A percentile compares a stretch with the other conserved stretches of the same genome.
Evolutionary conservation across 2,113 vertebrate genomes (phyloP).

Genomic region (Ptyas mucosa): DNA sequence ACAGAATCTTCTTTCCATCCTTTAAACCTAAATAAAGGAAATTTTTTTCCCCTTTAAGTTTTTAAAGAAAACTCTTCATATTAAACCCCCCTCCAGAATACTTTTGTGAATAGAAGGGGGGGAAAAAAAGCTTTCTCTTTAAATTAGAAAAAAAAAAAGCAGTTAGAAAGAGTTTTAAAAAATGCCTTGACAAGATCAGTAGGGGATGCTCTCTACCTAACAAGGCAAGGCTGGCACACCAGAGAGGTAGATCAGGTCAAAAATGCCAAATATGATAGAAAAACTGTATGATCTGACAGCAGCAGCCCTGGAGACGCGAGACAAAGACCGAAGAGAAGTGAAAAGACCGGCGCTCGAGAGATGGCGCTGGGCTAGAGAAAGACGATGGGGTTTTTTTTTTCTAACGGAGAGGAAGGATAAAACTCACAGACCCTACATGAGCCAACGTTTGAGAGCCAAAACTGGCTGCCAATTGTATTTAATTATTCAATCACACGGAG

Average conservation of each 20-base stretch:
- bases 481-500: conserved; percentile 57
- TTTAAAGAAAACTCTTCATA: conserved; percentile 31
- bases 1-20: conserved; percentile 4
- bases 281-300: conserved; percentile 65
- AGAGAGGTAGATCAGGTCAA: conserved; percentile 51
- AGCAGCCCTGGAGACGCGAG: conserved; percentile 55
- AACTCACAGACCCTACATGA: conserved; percentile 42
- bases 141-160: conserved; percentile 25
- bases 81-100: conserved; percentile 5
- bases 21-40: conserved; percentile 41
- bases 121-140: conserved; percentile 14
- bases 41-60: conserved; percentile 11
- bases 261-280: conserved; percentile 65
- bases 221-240: conserved; percentile 49
- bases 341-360: conserved; percentile 56
- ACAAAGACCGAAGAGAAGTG: conserved; percentile 56
- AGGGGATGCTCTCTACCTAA: conserved; percentile 48
- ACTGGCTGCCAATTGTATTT: conserved; percentile 66
- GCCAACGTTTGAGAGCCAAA: conserved; percentile 57
- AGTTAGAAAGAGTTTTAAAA: conserved; percentile 37
- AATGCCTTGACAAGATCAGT: conserved; percentile 47
- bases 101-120: conserved; percentile 20
- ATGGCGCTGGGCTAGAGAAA: conserved; percentile 50
- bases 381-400: conserved; percentile 19
- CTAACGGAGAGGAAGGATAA: conserved; percentile 29